These are phyloP conservation scores for Zaprionus bogoriensis DNA, from an alignment of 2,888 invertebrate species.

Conservation along the genomic window DNA sequence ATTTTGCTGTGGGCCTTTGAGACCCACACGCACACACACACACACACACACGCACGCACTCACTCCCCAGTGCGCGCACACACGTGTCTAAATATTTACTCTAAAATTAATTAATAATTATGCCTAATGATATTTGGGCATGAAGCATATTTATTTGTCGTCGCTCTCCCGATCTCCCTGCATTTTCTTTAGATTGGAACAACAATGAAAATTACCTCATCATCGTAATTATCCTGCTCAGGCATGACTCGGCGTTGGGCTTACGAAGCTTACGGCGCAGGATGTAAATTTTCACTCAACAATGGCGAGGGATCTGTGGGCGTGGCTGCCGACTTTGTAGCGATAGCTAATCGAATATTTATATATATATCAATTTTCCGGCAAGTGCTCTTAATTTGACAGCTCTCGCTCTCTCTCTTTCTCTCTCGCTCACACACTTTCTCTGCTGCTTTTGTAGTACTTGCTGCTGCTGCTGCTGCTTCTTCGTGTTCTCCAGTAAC, in stretches of 20 bases:
- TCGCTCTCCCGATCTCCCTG: neutral
- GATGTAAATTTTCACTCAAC: slow-evolving; percentile 41
- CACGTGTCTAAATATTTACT: slow-evolving; percentile 51
- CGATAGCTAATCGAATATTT: neutral
- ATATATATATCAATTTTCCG: slow-evolving; percentile 64
- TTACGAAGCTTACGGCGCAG: slow-evolving; percentile 54
- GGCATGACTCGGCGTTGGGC: slow-evolving; percentile 78
- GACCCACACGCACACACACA: neutral
- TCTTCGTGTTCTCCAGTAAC: slow-evolving; percentile 26
- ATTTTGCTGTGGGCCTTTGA: neutral
- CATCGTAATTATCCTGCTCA: slow-evolving; percentile 83
- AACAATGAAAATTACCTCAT: slow-evolving; percentile 81
- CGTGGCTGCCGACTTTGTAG: slow-evolving; percentile 6
- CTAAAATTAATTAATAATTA: slow-evolving; percentile 70
- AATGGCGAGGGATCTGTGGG: neutral
- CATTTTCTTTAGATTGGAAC: slow-evolving; percentile 5
- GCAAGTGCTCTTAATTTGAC: neutral
- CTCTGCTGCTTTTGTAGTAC: neutral
- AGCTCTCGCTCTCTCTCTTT: neutral
- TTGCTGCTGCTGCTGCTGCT: slow-evolving; percentile 11
- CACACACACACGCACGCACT: neutral
- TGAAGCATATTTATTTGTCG: slow-evolving; percentile 45
- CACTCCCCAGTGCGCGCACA: slow-evolving; percentile 4
- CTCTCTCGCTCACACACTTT: neutral
- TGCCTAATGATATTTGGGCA: slow-evolving; percentile 59